Conservation (phyloP, 1,140 invertebrate species). For the Lasioglossum albipes region DNA sequence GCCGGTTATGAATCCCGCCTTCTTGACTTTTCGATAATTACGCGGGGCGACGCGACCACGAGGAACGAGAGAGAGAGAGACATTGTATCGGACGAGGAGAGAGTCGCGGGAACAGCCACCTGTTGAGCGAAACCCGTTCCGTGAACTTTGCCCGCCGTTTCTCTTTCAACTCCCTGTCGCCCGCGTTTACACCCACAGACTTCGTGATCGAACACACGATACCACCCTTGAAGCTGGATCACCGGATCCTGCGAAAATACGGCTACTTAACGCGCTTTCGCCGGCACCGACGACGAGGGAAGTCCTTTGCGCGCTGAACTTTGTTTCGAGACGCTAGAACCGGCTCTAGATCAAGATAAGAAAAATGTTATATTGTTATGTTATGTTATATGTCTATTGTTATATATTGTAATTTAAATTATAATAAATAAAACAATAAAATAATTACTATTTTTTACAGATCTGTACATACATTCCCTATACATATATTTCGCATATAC, state of each 20-base stretch:
- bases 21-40: slow-evolving; percentile 51
- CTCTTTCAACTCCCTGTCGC: not conserved
- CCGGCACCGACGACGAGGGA: too few species aligned
- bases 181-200: slow-evolving; percentile 34
- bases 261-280: not conserved
- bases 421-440: too few species aligned
- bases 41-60: slow-evolving; percentile 15
- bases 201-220: slow-evolving; percentile 36
- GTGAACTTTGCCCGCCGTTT: slow-evolving; percentile 52
- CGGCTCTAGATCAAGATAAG: too few species aligned
- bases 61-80: slow-evolving; percentile 5
- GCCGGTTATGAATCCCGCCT: not conserved
- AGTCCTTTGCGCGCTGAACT: too few species aligned
- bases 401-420: too few species aligned
- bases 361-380: too few species aligned
- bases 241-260: slow-evolving; percentile 13
- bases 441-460: too few species aligned
- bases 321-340: too few species aligned
- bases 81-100: slow-evolving; percentile 50
- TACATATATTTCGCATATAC: too few species aligned
- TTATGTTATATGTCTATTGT: too few species aligned
- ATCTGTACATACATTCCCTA: too few species aligned
- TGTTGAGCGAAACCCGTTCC: slow-evolving; percentile 61
- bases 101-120: slow-evolving; percentile 64
- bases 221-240: slow-evolving; percentile 5